Evolutionary conservation across 2,888 invertebrate species (phyloP), one percentile per base, ranked within the genome.

Genomic region (Periphyllus acericola): DNA sequence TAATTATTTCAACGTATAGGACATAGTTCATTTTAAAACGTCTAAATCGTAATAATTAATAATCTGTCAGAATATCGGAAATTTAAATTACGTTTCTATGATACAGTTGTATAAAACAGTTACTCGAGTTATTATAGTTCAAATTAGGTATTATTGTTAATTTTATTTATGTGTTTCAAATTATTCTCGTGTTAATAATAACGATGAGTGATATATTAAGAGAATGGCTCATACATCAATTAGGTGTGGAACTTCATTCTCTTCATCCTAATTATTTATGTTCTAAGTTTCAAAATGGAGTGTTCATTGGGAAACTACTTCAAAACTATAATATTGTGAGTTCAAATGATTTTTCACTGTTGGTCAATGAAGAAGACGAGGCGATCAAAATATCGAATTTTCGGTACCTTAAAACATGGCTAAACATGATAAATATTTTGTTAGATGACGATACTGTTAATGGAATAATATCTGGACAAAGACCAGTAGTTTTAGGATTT

Each of bases 211-310:
- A 66, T 60, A 17, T 81, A 72, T 19, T 87, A n/a, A 81, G 17
- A 81, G 68, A 87, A 81, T 87, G 87, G 87, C 81, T 87, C 1
- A 34, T 80, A 25, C 80, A 81, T 8, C 87, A 87, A 40, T 46
- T 87, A 46, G 81, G 87, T 3, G 3, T 72, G 25, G 87, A 87
- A 34, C 34, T 80, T 17, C 60, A 60, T 21, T 81, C 60, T 19
- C 1, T 87, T 11, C 68, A 40, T 4, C 74, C 72, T 11, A 19
- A 81, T 25, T 34, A 46, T n/a, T 11, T 87, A 14, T 81, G 80
- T 46, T 66, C 74, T 3, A 81, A 32, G 29, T 87, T 87, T 66
- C 80, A 66, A 40, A 87, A 87, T 75, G 87, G 87, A n/a, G 74
- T 87, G 25, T 32, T 80, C 3, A 81, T 87, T 32, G 87, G 80